phyloP scores from a whole-genome alignment of 2,888 invertebrate species.

The Cartodere bifasciata region DNA sequence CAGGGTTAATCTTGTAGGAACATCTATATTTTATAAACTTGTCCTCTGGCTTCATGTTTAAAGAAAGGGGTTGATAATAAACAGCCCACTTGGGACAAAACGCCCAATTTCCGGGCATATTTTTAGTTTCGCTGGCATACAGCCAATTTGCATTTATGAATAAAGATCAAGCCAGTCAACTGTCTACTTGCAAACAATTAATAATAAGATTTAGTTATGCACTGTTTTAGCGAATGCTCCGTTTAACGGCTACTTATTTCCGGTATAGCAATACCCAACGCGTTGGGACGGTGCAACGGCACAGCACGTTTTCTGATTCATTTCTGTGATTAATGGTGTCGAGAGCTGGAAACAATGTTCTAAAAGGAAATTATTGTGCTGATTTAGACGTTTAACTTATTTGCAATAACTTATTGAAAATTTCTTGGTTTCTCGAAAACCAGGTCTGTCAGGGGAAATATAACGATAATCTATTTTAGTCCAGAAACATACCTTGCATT shows the following conservation, averaged over 20 bases:
- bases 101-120: slow-evolving; percentile 29
- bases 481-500: slow-evolving; percentile 60
- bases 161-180: slow-evolving; percentile 17
- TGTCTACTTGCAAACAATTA: slow-evolving; percentile 17
- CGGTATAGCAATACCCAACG: too few relatives aligned
- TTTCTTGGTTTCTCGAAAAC: too few relatives aligned
- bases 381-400: too few relatives aligned
- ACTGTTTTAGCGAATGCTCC: slow-evolving; percentile 19
- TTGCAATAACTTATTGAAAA: too few relatives aligned
- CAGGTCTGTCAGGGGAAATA: too few relatives aligned
- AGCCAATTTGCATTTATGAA: slow-evolving; percentile 21
- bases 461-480: too few relatives aligned
- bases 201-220: slow-evolving; percentile 26
- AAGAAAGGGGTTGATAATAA: slow-evolving; percentile 19
- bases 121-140: slow-evolving; percentile 15
- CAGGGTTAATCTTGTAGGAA: slow-evolving; percentile 1
- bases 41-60: slow-evolving; percentile 1
- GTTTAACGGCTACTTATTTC: slow-evolving; percentile 22
- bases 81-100: slow-evolving; percentile 27
- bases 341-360: too few relatives aligned
- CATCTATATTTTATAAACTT: slow-evolving; percentile 1
- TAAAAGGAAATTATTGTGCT: too few relatives aligned
- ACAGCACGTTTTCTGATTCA: too few relatives aligned
- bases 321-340: too few relatives aligned
- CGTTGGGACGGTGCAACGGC: too few relatives aligned